phyloP scores from a whole-genome alignment of 2,888 invertebrate genomes.

The Conomelus anceps region DNA sequence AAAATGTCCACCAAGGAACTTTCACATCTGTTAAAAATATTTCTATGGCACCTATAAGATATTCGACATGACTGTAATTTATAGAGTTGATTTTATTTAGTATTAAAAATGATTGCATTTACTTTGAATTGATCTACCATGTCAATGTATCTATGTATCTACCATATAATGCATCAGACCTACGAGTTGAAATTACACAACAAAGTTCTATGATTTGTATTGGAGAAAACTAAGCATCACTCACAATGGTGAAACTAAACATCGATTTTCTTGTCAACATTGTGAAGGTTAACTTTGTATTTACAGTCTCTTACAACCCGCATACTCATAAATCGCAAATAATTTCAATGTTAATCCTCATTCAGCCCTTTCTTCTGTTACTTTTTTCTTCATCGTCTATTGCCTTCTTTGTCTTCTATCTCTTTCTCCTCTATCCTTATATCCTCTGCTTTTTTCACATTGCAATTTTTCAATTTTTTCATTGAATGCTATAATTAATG shows the following conservation, averaged over 20 bases:
- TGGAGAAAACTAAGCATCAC: neutral
- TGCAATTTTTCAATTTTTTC: neutral
- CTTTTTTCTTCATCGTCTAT: neutral
- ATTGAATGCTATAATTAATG: neutral
- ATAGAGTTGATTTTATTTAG: no score
- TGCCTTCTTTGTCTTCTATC: neutral
- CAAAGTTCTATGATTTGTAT: neutral
- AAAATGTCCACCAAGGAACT: neutral
- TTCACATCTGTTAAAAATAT: neutral
- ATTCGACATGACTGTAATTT: no score
- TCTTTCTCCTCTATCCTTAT: neutral
- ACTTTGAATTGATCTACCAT: no score
- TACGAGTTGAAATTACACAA: neutral
- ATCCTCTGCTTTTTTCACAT: neutral
- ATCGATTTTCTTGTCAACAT: neutral
- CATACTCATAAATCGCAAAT: neutral
- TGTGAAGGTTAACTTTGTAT: neutral
- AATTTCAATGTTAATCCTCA: no score
- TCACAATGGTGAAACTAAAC: neutral
- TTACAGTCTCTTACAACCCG: neutral
- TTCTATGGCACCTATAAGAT: neutral
- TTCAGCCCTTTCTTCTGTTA: neutral
- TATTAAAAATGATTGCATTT: neutral
- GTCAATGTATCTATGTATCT: no score
- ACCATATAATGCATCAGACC: neutral